Percentiles rank a stretch among this genome's conserved stretches.
Conservation (phyloP, 2,113 vertebrate genomes). For the Brevimyrus niger region DNA sequence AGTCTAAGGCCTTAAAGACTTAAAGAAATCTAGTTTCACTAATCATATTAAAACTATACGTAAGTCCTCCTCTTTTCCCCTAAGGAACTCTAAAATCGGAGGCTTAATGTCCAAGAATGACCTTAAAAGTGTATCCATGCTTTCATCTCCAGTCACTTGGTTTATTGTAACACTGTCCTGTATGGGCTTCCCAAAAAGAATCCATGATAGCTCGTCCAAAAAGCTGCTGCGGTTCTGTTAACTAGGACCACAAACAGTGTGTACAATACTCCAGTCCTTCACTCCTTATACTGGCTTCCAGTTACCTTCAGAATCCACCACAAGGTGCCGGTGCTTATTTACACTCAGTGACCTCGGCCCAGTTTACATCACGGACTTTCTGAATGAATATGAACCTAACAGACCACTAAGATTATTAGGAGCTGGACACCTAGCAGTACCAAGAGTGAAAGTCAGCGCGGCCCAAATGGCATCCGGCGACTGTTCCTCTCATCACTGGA, state of each 20-base stretch:
- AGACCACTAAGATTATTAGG: neutral
- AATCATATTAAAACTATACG: neutral
- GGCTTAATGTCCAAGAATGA: neutral
- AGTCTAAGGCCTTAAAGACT: neutral
- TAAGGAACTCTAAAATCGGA: neutral
- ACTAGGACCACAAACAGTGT: too few species aligned
- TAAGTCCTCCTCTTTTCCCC: neutral
- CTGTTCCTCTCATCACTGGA: neutral
- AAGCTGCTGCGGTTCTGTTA: too few species aligned
- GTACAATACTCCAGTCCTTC: too few species aligned
- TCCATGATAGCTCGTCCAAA: neutral
- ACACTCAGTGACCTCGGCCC: neutral
- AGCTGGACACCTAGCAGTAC: neutral
- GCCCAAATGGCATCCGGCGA: neutral
- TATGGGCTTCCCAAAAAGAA: neutral
- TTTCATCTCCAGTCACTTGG: neutral
- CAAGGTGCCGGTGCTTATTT: neutral
- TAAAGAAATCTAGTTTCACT: neutral
- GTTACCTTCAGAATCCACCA: neutral
- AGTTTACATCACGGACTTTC: neutral
- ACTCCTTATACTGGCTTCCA: neutral
- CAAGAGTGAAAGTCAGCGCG: neutral
- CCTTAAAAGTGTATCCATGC: neutral
- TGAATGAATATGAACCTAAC: neutral
- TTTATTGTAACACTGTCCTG: neutral